Percentiles rank a stretch among this genome's conserved stretches.
phyloP scores from a whole-genome alignment of 2,113 vertebrate species.

The Melozone crissalis region DNA sequence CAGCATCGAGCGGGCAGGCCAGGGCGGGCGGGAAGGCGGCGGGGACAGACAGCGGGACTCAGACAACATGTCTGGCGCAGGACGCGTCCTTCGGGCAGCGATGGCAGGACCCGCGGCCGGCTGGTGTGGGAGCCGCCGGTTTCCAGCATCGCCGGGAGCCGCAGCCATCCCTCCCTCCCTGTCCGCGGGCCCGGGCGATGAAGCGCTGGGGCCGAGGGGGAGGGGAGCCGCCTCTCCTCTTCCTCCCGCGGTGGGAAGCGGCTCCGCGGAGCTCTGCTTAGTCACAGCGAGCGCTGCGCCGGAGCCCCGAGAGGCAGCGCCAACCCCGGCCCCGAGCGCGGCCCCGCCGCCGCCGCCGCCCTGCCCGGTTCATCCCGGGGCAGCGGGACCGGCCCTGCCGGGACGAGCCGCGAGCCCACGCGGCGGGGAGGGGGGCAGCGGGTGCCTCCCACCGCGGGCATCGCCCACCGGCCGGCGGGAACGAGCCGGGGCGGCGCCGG shows the following conservation, averaged over 20 bases:
- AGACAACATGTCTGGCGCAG: conserved; percentile 24
- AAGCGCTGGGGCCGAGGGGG: background rate
- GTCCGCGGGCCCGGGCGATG: background rate
- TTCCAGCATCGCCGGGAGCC: background rate
- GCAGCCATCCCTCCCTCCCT: background rate
- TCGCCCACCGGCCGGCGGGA: background rate
- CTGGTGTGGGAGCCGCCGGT: background rate
- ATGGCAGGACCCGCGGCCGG: background rate
- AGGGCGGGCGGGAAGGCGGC: background rate
- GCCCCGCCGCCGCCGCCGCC: background rate
- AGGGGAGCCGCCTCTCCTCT: conserved; percentile 18
- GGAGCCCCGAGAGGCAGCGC: background rate
- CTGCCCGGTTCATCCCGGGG: background rate
- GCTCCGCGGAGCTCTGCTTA: background rate
- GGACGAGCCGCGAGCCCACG: background rate
- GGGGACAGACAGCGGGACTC: background rate
- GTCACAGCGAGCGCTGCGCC: background rate
- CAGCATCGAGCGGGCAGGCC: background rate
- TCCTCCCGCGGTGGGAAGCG: conserved; percentile 29
- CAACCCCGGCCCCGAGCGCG: background rate
- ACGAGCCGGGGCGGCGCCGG: background rate
- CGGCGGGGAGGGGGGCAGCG: background rate
- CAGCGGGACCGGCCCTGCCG: background rate
- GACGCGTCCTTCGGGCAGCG: background rate
- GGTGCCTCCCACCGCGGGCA: background rate